Base-by-base conservation (phyloP, 2,888 invertebrate genomes). In the Autographa pulchrina region DNA sequence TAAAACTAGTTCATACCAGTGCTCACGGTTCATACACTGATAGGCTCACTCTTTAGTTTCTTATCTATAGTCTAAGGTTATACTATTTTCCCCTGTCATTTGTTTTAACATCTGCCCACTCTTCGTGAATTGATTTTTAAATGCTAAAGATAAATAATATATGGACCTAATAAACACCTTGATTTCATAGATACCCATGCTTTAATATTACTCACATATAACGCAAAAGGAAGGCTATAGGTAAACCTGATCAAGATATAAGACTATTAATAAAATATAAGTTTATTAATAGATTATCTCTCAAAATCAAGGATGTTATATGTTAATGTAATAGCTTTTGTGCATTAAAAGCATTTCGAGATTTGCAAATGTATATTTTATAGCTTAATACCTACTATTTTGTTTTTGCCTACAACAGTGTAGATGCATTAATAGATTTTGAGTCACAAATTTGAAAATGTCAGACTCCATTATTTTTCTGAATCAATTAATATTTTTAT, bases 351-450 rank as follows among this genome's bases (percentile, higher is more conserved):
- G 48, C 48, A 48, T 48, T 48, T n/a, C 4, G 48, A 48, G 48
- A 48, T 43, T 6, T 43, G 43, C 8, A n/a, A 48, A 48, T 48
- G 48, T 48, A 48, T 48, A n/a, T 16, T 48, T n/a, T 48, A 48
- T n/a, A 48, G 48, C 48, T 48, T 48, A 48, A 48, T n/a, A 48
- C n/a, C n/a, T n/a, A n/a, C 48, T 16, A n/a, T 48, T 48, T 48
- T 48, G n/a, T 48, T 48, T 48, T 5, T n/a, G n/a, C 16, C 16
- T 48, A 6, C 3, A 7, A 43, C 6, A 43, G 6, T n/a, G n/a
- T n/a, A 48, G n/a, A 48, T n/a, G 48, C 7, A n/a, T 48, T n/a
- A 14, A 14, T 43, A 2, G 4, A 14, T 2, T 0, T 8, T 6
- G 48, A n/a, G n/a, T 48, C n/a, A n/a, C 7, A n/a, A n/a, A 7